Evolutionary conservation across 2,888 invertebrate genomes (phyloP).

Genomic region (Machimus atricapillus): DNA sequence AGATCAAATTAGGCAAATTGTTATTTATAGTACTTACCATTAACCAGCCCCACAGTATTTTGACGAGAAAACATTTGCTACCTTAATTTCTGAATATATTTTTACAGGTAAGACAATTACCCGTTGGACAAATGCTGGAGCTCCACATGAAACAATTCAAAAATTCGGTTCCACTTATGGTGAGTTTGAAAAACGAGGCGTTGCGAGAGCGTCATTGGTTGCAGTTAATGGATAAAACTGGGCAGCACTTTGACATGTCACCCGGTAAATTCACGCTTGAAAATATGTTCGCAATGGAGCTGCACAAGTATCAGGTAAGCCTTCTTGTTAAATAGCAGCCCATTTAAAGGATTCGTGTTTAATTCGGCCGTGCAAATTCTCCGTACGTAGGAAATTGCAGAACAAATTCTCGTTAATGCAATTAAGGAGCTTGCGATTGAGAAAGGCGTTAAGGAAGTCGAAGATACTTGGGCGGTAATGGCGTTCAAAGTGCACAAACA

Average conservation of each 20-base stretch:
- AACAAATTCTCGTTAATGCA: slow-evolving; percentile 85
- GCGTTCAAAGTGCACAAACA: slow-evolving; percentile 72
- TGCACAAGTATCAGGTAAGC: slow-evolving; percentile 77
- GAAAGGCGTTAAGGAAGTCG: slow-evolving; percentile 82
- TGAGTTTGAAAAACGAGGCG: slow-evolving; percentile 89
- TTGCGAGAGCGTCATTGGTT: slow-evolving; percentile 91
- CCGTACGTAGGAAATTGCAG: slow-evolving; percentile 70
- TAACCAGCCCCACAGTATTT: background rate
- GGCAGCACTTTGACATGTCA: slow-evolving; percentile 83
- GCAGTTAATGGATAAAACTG: slow-evolving; percentile 85
- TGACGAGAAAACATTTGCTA: background rate
- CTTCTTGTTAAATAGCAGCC: background rate
- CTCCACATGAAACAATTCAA: slow-evolving; percentile 89
- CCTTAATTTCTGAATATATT: background rate
- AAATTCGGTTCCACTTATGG: slow-evolving; percentile 86
- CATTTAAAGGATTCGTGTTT: background rate
- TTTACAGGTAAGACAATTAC: slow-evolving; percentile 62
- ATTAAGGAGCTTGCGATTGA: slow-evolving; percentile 92
- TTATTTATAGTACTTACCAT: background rate
- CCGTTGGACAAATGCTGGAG: slow-evolving; percentile 75
- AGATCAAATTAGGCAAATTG: background rate
- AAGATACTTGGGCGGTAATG: slow-evolving; percentile 75
- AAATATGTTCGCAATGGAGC: slow-evolving; percentile 92
- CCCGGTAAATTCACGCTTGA: slow-evolving; percentile 88
- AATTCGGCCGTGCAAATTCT: background rate